phyloP scores from a whole-genome alignment of 2,113 vertebrate species.

The Rhinolophus ferrumequinum region DNA sequence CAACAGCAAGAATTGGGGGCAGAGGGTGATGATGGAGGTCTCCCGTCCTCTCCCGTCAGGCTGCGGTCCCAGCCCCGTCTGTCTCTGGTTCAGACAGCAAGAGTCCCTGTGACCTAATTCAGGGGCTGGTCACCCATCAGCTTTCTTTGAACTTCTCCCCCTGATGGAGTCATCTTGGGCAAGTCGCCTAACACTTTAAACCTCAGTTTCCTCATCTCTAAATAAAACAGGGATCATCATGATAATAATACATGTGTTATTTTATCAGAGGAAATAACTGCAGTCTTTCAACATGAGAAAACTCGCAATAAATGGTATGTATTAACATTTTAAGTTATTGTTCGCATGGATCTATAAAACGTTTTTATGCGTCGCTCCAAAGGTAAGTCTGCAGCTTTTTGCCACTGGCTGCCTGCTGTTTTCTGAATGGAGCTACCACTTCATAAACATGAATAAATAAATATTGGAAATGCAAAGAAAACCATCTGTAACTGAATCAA shows the following conservation, averaged over 20 bases:
- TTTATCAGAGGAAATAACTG: neutral
- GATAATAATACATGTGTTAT: neutral
- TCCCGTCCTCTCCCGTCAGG: neutral
- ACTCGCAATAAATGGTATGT: neutral
- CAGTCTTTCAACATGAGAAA: neutral
- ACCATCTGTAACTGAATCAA: neutral
- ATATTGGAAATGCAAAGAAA: neutral
- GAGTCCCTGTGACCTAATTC: neutral
- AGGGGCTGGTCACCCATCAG: neutral
- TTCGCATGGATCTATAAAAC: neutral
- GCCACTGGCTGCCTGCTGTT: neutral
- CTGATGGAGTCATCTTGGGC: neutral
- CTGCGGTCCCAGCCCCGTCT: neutral
- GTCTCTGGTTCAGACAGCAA: neutral
- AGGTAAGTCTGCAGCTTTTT: neutral
- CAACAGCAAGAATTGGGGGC: neutral
- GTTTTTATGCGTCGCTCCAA: neutral
- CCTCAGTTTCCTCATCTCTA: neutral
- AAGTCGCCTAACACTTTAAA: neutral
- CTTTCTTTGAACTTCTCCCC: neutral
- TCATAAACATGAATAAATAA: neutral
- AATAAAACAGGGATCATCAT: neutral
- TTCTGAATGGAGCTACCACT: neutral
- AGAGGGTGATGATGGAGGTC: neutral
- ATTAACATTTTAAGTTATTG: neutral